Evolutionary conservation across 2,797 vertebrate genomes (phyloP), one percentile per base, ranked within the genome.

Genomic region (Anguilla pacifica): DNA sequence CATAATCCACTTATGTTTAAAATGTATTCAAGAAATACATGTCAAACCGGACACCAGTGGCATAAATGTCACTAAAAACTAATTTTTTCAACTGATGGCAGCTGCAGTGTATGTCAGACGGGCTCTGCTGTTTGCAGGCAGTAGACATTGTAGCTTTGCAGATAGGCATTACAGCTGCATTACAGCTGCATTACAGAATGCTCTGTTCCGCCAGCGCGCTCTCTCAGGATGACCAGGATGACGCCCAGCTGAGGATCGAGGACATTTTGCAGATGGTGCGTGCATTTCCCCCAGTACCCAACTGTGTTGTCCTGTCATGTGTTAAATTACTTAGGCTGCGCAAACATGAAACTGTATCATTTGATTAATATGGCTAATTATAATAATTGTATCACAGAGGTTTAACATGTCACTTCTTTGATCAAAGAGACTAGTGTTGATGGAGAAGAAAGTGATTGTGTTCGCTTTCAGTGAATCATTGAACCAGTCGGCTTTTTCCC

Each of bases 151-250:
- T 53, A 53, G 51, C 6, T 7, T 7, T 7, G 51, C 51, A 53
- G 59, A 22, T 25, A 64, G 15, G 25, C 64, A 9, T n/a, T 67
- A 9, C 17, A 17, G 64, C 25, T 7, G 61, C 61, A 67, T 67
- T n/a, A 9, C 5, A 67, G 2, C 2, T 82, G 77, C 74, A 46
- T 7, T 81, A 28, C 79, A 43, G 28, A 46, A 57, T 82, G 28
- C 77, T 35, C 85, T n/a, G 86, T 2, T 70, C 57, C 93, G 89
- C 72, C 91, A 99, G 98, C 92, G 97, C 96, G 85, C 97, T 99
- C 94, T 98, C 98, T 94, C 98, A 97, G 91, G 98, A 99, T 72
- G 98, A 99, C 90, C 97, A 97, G 92, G 98, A 99, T 7, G 98
- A 99, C 83, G 95, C 95, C 57, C 97, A 98, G 91, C 93, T 99